phyloP scores from a whole-genome alignment of 2,113 vertebrate genomes.

The Butorides virescens region DNA sequence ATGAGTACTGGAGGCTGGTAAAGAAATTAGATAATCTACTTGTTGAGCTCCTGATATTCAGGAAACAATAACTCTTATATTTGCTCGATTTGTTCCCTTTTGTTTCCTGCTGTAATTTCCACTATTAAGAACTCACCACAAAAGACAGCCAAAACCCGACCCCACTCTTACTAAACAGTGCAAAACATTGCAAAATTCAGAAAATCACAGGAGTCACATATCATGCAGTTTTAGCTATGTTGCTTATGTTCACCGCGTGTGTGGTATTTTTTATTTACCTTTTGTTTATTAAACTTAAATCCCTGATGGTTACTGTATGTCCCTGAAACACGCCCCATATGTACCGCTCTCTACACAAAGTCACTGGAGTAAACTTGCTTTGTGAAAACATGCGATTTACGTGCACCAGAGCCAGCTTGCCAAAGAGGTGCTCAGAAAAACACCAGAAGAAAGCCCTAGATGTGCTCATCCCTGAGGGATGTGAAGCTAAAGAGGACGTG shows the following conservation, averaged over 20 bases:
- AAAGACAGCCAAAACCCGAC: background rate
- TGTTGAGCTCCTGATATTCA: background rate
- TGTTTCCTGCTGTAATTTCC: background rate
- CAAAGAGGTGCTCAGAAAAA: background rate
- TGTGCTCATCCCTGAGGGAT: background rate
- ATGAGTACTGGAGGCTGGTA: background rate
- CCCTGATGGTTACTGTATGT: background rate
- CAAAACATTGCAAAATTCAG: background rate
- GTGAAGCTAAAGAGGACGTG: background rate
- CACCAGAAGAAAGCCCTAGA: background rate
- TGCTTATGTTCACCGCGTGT: background rate
- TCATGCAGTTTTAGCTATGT: background rate
- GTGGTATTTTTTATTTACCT: conserved; percentile 7
- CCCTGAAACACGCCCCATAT: background rate
- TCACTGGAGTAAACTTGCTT: background rate
- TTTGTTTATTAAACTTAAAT: background rate
- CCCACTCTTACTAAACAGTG: background rate
- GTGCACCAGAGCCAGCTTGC: background rate
- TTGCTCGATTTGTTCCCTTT: background rate
- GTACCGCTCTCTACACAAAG: background rate
- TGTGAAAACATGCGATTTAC: background rate
- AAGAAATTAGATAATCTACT: background rate
- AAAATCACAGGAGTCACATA: background rate
- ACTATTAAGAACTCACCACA: background rate
- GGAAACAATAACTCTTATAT: background rate